These are phyloP conservation scores for Bombyx huttoni DNA, from an alignment of 2,888 invertebrate species.

Conservation along the genomic window DNA sequence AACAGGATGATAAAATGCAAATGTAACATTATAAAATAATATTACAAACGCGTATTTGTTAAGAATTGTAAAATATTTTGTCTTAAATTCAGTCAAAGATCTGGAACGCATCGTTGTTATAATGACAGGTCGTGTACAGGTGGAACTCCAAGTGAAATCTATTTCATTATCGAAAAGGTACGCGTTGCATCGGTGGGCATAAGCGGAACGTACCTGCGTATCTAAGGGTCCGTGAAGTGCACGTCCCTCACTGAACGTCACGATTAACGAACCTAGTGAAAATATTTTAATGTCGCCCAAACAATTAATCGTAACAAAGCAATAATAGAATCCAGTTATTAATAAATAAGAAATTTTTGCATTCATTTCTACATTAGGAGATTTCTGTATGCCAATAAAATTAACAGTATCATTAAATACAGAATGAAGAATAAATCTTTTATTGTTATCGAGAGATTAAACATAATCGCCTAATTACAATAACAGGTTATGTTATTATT, in stretches of 20 bases:
- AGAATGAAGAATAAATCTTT: neutral
- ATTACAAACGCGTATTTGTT: neutral
- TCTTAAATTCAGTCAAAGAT: no score
- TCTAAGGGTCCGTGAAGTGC: slow-evolving; percentile 58
- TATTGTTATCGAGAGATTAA: neutral
- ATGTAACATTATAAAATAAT: neutral
- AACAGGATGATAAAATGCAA: neutral
- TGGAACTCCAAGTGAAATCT: slow-evolving; percentile 3
- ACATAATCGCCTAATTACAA: neutral
- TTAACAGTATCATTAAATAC: neutral
- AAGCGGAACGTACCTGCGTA: slow-evolving; percentile 31
- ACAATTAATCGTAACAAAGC: neutral
- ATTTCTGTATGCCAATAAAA: no score
- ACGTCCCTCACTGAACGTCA: slow-evolving; percentile 2
- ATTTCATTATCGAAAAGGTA: slow-evolving; percentile 50
- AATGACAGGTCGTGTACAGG: neutral
- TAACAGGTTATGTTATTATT: slow-evolving; percentile 9
- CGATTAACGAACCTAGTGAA: no score
- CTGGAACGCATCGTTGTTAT: no score
- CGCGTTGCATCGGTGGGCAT: slow-evolving; percentile 42
- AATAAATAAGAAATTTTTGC: neutral
- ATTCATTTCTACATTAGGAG: neutral
- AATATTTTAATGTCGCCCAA: no score
- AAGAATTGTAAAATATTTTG: neutral
- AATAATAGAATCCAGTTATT: neutral